Conservation (phyloP, 2,888 invertebrate genomes). For the Theretra japonica region DNA sequence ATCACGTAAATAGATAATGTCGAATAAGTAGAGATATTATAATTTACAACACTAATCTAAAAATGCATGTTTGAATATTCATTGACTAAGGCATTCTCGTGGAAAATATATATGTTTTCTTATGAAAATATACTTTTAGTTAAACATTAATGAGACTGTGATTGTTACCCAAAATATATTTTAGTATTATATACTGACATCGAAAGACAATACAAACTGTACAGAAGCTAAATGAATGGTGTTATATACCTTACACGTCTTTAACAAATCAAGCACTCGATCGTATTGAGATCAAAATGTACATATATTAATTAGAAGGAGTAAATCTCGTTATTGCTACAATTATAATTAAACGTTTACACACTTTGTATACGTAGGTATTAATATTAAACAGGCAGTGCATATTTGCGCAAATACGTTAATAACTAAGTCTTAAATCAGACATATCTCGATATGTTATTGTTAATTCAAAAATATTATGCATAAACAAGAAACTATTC, state of each 20-base stretch:
- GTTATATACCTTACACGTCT: conserved; percentile 83
- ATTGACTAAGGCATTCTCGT: conserved; percentile 65
- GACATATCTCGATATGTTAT: conserved; percentile 72
- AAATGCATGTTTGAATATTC: conserved; percentile 38
- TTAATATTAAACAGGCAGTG: conserved; percentile 80
- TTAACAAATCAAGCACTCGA: conserved; percentile 77
- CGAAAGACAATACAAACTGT: conserved; percentile 75
- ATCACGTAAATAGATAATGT: conserved; percentile 35
- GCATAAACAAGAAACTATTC: conserved; percentile 30
- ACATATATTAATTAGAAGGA: conserved; percentile 72
- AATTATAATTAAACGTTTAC: conserved; percentile 56
- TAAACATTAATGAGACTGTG: conserved; percentile 36
- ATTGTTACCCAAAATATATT: conserved; percentile 35
- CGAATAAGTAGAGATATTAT: conserved; percentile 38
- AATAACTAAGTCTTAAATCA: conserved; percentile 63
- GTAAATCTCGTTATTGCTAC: conserved; percentile 54
- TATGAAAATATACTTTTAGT: conserved; percentile 38
- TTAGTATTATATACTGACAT: conserved; percentile 52
- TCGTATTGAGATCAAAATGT: conserved; percentile 84
- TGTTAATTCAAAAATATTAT: conserved; percentile 49
- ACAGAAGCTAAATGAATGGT: conserved; percentile 82
- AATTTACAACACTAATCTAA: conserved; percentile 50
- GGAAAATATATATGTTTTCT: conserved; percentile 40
- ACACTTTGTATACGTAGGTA: conserved; percentile 49
- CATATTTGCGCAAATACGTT: conserved; percentile 72